Percentiles rank a stretch among this genome's conserved stretches.
Evolutionary conservation across 2,113 vertebrate genomes (phyloP).

Genomic region (Halcyon senegalensis): DNA sequence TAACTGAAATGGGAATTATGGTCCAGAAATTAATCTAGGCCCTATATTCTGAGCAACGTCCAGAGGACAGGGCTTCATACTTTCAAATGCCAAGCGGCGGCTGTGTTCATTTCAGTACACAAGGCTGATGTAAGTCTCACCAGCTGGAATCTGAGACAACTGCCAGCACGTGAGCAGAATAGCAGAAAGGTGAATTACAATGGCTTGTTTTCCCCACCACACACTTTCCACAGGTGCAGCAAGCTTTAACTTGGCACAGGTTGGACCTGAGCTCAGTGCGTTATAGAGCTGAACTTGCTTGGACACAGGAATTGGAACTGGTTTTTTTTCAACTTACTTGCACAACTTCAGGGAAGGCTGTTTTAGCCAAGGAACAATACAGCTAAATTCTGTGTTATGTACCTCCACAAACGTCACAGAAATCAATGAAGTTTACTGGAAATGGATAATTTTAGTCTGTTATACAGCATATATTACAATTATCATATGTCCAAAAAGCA

Average conservation of each 20-base stretch:
- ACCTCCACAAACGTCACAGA: neutral
- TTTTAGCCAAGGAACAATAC: neutral
- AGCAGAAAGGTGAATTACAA: constrained; percentile 10
- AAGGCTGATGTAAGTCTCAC: neutral
- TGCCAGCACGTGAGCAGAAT: neutral
- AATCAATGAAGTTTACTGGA: neutral
- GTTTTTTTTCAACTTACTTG: neutral
- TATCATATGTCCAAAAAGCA: neutral
- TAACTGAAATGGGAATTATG: neutral
- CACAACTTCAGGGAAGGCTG: neutral
- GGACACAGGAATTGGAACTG: neutral
- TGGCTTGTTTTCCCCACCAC: neutral
- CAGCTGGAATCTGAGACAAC: neutral
- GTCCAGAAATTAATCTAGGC: neutral
- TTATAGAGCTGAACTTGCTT: neutral
- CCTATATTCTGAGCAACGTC: neutral
- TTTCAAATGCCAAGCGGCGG: neutral
- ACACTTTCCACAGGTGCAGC: neutral
- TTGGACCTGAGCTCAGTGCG: neutral
- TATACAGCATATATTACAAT: neutral
- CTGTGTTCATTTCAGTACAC: neutral
- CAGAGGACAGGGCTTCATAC: neutral
- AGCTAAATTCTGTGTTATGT: neutral
- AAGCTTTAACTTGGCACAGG: neutral
- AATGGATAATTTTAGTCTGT: neutral